Percentiles rank a stretch among this genome's conserved stretches.
phyloP scores from a whole-genome alignment of 2,113 vertebrate species.

The Neopipo cinnamomea region DNA sequence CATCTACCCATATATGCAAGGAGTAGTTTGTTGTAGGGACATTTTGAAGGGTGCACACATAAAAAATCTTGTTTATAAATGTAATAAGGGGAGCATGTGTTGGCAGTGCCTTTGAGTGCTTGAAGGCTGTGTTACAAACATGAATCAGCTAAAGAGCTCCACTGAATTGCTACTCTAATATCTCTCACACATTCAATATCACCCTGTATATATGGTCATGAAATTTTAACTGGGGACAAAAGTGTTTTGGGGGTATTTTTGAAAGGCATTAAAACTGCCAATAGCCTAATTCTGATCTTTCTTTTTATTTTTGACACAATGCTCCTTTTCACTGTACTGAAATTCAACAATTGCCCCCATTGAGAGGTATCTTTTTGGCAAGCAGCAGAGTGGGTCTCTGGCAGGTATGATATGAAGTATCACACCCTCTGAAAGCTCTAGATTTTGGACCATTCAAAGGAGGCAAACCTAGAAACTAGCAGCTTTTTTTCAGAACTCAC shows the following conservation, averaged over 20 bases:
- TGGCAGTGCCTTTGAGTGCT: not conserved
- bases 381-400: not conserved
- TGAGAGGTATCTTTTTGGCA: not conserved
- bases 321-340: not conserved
- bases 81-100: not conserved
- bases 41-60: not conserved
- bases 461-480: not conserved
- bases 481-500: not conserved
- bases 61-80: not conserved
- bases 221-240: not conserved
- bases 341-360: not conserved
- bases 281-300: not conserved
- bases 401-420: not conserved
- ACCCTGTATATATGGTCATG: not conserved
- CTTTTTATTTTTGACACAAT: not conserved
- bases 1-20: not conserved
- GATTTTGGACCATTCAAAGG: not conserved
- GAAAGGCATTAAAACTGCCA: not conserved
- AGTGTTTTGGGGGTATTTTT: not conserved
- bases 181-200: not conserved
- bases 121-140: not conserved
- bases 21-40: not conserved
- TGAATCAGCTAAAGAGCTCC: not conserved
- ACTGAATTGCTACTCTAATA: not conserved
- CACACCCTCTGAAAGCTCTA: not conserved